Conservation (phyloP, 2,888 invertebrate species). For the Callinectes sapidus region DNA sequence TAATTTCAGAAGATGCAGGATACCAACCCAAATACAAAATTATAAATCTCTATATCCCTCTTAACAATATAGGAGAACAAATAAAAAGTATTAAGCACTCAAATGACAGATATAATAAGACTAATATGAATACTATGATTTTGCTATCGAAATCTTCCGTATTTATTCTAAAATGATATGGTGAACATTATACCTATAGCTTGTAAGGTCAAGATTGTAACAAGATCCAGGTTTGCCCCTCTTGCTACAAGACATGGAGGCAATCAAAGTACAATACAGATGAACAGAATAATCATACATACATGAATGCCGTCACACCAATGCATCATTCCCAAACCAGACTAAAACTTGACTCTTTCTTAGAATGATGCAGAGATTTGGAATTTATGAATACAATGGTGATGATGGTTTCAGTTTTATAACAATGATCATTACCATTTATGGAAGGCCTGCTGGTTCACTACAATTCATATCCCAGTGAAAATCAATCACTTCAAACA, state of each 20-base stretch:
- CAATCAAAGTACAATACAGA: neutral
- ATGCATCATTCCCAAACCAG: neutral
- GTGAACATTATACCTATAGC: neutral
- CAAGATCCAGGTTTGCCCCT: neutral
- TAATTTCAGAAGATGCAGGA: neutral
- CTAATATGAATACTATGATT: neutral
- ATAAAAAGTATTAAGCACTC: neutral
- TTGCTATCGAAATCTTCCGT: neutral
- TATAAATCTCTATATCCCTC: neutral
- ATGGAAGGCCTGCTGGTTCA: neutral
- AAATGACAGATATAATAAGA: neutral
- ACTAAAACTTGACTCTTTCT: neutral
- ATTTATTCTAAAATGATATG: neutral
- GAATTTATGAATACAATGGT: neutral
- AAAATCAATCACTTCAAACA: neutral
- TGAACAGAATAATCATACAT: neutral
- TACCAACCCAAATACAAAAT: neutral
- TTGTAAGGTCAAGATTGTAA: neutral
- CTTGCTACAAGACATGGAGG: neutral
- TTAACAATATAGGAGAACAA: neutral
- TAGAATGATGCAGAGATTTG: neutral
- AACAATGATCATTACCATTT: neutral
- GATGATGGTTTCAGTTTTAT: neutral
- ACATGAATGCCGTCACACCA: neutral
- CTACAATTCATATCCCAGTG: neutral